These are phyloP conservation scores for Coracias cyanogaster DNA, from an alignment of 2,797 vertebrate genomes.

Conservation along the genomic window DNA sequence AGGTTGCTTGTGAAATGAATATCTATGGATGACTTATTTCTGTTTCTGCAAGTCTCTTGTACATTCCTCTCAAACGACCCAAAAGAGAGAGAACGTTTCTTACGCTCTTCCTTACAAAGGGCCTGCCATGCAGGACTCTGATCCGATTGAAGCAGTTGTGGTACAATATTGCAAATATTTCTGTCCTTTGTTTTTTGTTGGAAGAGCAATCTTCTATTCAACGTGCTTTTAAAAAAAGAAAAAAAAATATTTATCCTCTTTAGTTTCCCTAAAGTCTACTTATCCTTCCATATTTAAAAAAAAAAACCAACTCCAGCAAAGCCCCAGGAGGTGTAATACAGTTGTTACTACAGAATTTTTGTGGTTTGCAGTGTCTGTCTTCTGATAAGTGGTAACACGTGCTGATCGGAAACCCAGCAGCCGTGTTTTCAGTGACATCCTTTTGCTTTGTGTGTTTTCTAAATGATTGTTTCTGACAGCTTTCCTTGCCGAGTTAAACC, in stretches of 20 bases:
- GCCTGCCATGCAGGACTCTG: neutral
- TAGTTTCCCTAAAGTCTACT: neutral
- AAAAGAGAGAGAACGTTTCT: conserved; percentile 19
- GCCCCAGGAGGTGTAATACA: neutral
- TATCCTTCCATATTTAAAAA: neutral
- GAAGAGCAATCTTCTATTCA: neutral
- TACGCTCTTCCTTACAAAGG: neutral
- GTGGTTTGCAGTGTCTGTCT: neutral
- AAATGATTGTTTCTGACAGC: neutral
- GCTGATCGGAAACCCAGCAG: neutral
- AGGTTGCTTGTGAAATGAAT: conserved; percentile 4
- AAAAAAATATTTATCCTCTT: neutral
- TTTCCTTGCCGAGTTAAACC: conserved; percentile 15
- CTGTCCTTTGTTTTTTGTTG: neutral
- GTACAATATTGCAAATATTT: neutral
- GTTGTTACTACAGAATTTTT: neutral
- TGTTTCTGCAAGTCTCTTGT: conserved; percentile 6
- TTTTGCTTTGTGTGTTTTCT: neutral
- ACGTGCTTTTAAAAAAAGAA: neutral
- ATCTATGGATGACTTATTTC: neutral
- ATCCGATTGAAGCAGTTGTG: neutral
- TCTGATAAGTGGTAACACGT: neutral
- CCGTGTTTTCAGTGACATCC: neutral
- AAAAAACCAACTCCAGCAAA: neutral
- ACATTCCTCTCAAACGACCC: conserved; percentile 8